Percentiles rank a stretch among this genome's conserved stretches.
Conservation (phyloP, 1,140 invertebrate genomes). For the Drosophila nannoptera region DNA sequence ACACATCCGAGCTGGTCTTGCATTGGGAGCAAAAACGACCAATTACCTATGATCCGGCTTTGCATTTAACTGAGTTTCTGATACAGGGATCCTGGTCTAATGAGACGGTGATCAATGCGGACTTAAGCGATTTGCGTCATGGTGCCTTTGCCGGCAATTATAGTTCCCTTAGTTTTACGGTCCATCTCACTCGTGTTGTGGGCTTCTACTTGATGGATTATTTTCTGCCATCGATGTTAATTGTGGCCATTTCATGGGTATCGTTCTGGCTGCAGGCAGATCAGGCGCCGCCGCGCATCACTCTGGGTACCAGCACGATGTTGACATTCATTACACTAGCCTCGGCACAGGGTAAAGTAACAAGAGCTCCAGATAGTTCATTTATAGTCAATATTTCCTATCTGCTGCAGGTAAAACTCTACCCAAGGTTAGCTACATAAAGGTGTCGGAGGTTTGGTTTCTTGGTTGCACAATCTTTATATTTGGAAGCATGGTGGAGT, state of each 20-base stretch:
- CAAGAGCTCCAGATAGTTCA: background rate
- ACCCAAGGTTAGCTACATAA: constrained; percentile 94
- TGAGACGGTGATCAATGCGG: constrained; percentile 84
- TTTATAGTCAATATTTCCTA: background rate
- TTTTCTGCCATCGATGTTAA: constrained; percentile 92
- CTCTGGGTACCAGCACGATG: constrained; percentile 90
- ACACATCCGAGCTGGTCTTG: constrained; percentile 85
- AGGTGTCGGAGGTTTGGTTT: constrained; percentile 94
- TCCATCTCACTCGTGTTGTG: constrained; percentile 88
- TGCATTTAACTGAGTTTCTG: constrained; percentile 91
- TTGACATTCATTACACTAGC: constrained; percentile 92
- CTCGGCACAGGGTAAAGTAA: constrained; percentile 83
- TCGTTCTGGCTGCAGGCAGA: constrained; percentile 94
- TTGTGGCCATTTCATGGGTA: constrained; percentile 93
- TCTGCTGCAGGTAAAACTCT: constrained; percentile 84
- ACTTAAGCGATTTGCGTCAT: constrained; percentile 83
- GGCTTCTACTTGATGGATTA: constrained; percentile 95
- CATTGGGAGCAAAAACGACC: constrained; percentile 87
- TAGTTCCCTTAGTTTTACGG: constrained; percentile 88
- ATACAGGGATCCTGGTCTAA: constrained; percentile 86
- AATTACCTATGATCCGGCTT: constrained; percentile 86
- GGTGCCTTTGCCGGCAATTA: constrained; percentile 90
- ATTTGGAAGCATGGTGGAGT: constrained; percentile 91
- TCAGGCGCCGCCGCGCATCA: constrained; percentile 89
- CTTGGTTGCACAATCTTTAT: constrained; percentile 91